phyloP scores from a whole-genome alignment of 1,140 invertebrate genomes.

The Coptotermes formosanus region DNA sequence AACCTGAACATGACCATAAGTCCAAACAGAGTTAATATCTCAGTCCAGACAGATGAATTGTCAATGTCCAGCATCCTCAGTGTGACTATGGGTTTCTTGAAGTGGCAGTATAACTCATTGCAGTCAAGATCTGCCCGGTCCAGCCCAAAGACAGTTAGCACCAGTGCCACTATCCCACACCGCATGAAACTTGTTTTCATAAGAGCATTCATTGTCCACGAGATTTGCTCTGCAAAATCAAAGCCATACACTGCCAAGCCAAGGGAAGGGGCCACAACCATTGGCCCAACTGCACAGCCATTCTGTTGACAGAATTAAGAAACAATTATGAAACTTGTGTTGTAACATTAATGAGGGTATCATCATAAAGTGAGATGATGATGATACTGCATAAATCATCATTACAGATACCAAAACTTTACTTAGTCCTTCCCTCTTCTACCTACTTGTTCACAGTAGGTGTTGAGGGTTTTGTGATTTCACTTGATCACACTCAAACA shows the following conservation, averaged over 20 bases:
- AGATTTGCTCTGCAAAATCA: slow-evolving; percentile 61
- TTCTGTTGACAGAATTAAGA: slow-evolving; percentile 51
- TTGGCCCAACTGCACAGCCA: slow-evolving; percentile 61
- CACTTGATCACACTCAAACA: too few relatives aligned
- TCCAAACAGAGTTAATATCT: slow-evolving; percentile 12
- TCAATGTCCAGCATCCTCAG: slow-evolving; percentile 38
- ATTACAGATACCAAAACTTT: too few relatives aligned
- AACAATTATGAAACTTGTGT: slow-evolving; percentile 16
- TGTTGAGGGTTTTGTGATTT: too few relatives aligned
- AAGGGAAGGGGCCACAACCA: slow-evolving; percentile 60
- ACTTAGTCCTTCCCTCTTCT: too few relatives aligned
- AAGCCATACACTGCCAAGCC: slow-evolving; percentile 65
- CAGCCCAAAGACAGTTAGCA: slow-evolving; percentile 60
- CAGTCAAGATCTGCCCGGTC: slow-evolving; percentile 56
- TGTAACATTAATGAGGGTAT: not conserved
- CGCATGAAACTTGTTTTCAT: slow-evolving; percentile 64
- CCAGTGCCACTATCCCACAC: slow-evolving; percentile 58
- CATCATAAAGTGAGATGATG: slow-evolving; percentile 12
- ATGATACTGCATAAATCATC: not conserved
- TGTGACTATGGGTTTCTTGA: slow-evolving; percentile 57
- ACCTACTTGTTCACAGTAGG: too few relatives aligned
- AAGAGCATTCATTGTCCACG: slow-evolving; percentile 55
- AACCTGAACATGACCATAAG: slow-evolving; percentile 18
- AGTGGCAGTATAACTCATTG: slow-evolving; percentile 59
- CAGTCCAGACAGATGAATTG: slow-evolving; percentile 13